phyloP scores from a whole-genome alignment of 2,888 invertebrate genomes.

The Sminthurinus aureus region DNA sequence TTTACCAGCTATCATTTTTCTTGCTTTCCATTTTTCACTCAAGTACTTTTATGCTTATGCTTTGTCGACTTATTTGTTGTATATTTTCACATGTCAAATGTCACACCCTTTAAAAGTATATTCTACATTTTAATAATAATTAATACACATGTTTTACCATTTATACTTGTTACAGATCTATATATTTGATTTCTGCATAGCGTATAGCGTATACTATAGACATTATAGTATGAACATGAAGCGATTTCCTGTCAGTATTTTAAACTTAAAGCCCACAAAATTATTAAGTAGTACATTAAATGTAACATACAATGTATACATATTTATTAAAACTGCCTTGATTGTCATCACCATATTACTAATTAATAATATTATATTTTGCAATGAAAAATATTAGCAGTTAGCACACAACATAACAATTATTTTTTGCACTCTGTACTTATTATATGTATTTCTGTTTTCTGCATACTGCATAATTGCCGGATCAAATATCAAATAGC shows the following conservation, averaged over 20 bases:
- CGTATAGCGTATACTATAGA: neutral
- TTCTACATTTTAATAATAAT: too few species aligned
- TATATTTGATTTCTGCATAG: neutral
- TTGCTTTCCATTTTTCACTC: neutral
- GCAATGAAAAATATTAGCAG: neutral
- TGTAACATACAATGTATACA: neutral
- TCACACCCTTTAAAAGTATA: too few species aligned
- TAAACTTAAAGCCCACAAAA: constrained; percentile 17
- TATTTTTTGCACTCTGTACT: neutral
- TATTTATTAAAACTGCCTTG: neutral
- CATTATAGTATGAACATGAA: neutral
- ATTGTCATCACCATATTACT: neutral
- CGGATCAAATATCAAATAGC: too few species aligned
- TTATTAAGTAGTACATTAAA: neutral
- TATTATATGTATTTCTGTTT: neutral
- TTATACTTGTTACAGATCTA: neutral
- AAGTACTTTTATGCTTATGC: neutral
- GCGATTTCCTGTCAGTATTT: neutral
- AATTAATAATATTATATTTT: neutral
- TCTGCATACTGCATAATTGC: too few species aligned
- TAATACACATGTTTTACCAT: neutral
- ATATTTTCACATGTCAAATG: too few species aligned
- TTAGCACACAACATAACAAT: neutral
- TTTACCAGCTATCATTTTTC: neutral
- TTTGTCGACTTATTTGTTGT: too few species aligned